Percentiles rank a stretch among this genome's conserved stretches.
These are phyloP conservation scores for Thera obeliscata DNA, from an alignment of 2,888 invertebrate species.

Conservation along the genomic window DNA sequence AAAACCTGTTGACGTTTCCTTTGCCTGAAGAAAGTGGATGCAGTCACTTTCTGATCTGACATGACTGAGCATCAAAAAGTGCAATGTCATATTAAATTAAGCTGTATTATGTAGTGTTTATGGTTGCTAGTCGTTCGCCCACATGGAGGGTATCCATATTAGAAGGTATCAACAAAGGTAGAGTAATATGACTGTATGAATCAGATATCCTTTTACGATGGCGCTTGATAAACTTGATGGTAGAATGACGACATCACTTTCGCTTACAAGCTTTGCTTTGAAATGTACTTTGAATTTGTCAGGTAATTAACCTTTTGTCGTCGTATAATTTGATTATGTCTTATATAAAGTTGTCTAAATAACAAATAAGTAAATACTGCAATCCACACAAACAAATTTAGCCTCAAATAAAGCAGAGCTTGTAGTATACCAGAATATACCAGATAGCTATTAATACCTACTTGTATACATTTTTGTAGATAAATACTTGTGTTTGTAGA, in stretches of 20 bases:
- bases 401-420: no score
- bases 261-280: slow-evolving; percentile 40
- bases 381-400: no score
- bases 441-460: no score
- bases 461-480: no score
- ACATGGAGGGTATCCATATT: slow-evolving; percentile 46
- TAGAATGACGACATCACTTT: slow-evolving; percentile 53
- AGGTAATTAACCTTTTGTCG: no score
- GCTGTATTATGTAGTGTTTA: slow-evolving; percentile 36
- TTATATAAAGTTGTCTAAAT: no score
- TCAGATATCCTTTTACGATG: slow-evolving; percentile 51
- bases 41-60: slow-evolving; percentile 51
- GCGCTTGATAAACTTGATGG: slow-evolving; percentile 26
- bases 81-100: slow-evolving; percentile 41
- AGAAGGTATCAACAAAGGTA: slow-evolving; percentile 40
- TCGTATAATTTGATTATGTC: no score
- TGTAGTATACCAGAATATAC: no score
- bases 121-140: slow-evolving; percentile 45
- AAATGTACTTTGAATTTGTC: neutral
- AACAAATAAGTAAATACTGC: no score
- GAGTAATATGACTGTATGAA: slow-evolving; percentile 42
- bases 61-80: slow-evolving; percentile 36
- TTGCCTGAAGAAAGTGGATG: slow-evolving; percentile 27
- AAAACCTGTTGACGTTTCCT: slow-evolving; percentile 9
- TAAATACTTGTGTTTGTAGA: no score